Evolutionary conservation across 1,140 invertebrate species (phyloP).

Genomic region (Bilobella aurantiaca): DNA sequence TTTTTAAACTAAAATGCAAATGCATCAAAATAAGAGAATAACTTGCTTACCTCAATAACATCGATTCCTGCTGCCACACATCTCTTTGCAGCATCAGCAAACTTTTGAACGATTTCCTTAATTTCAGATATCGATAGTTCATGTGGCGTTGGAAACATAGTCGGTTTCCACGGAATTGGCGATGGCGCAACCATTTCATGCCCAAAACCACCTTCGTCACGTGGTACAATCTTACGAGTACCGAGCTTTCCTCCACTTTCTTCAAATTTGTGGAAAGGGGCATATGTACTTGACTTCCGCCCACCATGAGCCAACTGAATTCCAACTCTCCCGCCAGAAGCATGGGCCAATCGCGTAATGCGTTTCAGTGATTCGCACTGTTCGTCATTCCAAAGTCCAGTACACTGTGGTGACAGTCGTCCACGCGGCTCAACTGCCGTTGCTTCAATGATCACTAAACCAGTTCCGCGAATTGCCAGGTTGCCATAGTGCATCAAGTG

Average conservation of each 20-base stretch:
- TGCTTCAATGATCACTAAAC: slow-evolving; percentile 11
- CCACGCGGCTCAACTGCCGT: slow-evolving; percentile 7
- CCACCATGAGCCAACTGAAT: slow-evolving; percentile 21
- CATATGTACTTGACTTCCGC: slow-evolving; percentile 10
- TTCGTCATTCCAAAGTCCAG: slow-evolving; percentile 11
- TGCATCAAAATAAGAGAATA: neutral
- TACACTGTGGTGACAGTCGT: slow-evolving; percentile 10
- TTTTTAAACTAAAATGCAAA: neutral
- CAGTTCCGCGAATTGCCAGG: slow-evolving; percentile 12
- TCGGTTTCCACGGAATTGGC: slow-evolving; percentile 15
- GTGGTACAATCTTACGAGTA: slow-evolving; percentile 6
- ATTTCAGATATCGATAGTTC: neutral
- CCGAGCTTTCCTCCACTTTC: slow-evolving; percentile 9
- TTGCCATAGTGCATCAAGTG: slow-evolving; percentile 15
- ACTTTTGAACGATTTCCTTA: slow-evolving; percentile 11
- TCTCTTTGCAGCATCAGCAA: neutral
- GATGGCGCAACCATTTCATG: slow-evolving; percentile 7
- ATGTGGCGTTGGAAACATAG: neutral
- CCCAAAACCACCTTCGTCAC: slow-evolving; percentile 8
- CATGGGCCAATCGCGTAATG: neutral
- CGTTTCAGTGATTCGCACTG: neutral
- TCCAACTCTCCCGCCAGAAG: slow-evolving; percentile 1
- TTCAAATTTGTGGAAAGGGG: slow-evolving; percentile 14
- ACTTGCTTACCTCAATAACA: slow-evolving; percentile 17
- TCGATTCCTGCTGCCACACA: slow-evolving; percentile 12